Base-by-base conservation (phyloP, 2,113 vertebrate genomes). In the Willisornis vidua region DNA sequence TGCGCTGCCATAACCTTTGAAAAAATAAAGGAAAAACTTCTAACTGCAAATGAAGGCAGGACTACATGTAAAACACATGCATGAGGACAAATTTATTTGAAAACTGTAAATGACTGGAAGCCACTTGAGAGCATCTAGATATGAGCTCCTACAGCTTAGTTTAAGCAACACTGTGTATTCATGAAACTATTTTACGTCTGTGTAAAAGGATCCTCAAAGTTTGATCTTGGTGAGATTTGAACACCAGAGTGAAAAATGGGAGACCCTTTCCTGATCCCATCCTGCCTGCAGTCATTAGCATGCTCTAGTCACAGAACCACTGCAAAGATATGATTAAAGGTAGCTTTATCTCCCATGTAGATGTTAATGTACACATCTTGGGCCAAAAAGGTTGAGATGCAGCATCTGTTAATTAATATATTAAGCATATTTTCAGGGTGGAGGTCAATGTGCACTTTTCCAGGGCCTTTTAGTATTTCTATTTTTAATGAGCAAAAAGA, bases 361-460 rank as follows among this genome's bases (percentile, higher is more conserved):
- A 57, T 55, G 19, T n/a, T 85, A 63, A 77, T 29, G 24, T 19
- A 23, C 20, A 43, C 5, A 11, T 71, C 37, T 35, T 57, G n/a
- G 54, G 62, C 74, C 62, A 68, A 39, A 4, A 48, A 61, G 26
- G 41, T 20, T 65, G 73, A 79, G 62, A 54, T 28, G 74, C 20
- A 71, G 48, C 71, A 91, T 54, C 58, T 82, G 54, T 63, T 89
- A 87, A 91, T 63, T 80, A 73, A 57, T 76, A 29, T 48, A 52
- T 45, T 75, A 57, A 82, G 29, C 68, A 19, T 49, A 87, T 70
- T 80, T 94, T 70, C 91, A 85, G 66, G 45, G 39, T 77, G 37
- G 49, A 82, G 26, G 54, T 61, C 71, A 65, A 7, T 23, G 45
- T 59, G 23, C 14, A 10, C 37, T 54, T 82, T 87, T 41, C 46